These are phyloP conservation scores for Pteria penguin DNA, from an alignment of 2,888 invertebrate genomes.

Conservation along the genomic window DNA sequence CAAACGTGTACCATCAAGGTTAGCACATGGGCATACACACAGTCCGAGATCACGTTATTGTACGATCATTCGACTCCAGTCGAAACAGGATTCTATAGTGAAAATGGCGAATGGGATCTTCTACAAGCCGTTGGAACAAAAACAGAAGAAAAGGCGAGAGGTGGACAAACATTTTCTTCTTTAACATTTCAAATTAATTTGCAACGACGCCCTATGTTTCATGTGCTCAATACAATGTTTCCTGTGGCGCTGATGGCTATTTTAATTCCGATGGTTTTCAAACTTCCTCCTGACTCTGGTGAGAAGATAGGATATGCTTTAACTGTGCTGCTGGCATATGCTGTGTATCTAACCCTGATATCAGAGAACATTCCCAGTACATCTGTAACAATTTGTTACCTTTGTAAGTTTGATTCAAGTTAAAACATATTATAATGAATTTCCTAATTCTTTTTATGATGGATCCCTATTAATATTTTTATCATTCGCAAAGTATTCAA, in stretches of 20 bases:
- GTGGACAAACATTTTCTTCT: slow-evolving; percentile 24
- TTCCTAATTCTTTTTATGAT: too few species aligned
- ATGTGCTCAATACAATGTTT: slow-evolving; percentile 34
- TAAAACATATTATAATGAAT: too few species aligned
- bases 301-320: slow-evolving; percentile 43
- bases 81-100: slow-evolving; percentile 24
- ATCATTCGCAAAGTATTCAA: too few species aligned
- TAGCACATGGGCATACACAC: slow-evolving; percentile 52
- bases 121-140: slow-evolving; percentile 23
- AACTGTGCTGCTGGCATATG: slow-evolving; percentile 41
- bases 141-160: slow-evolving; percentile 13
- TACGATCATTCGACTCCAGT: not conserved
- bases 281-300: slow-evolving; percentile 34
- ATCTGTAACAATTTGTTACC: slow-evolving; percentile 34
- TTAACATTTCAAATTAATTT: slow-evolving; percentile 22
- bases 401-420: slow-evolving; percentile 45
- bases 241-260: slow-evolving; percentile 40
- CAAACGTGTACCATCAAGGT: slow-evolving; percentile 48
- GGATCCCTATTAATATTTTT: too few species aligned
- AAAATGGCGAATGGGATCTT: slow-evolving; percentile 58
- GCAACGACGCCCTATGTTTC: slow-evolving; percentile 31
- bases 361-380: slow-evolving; percentile 42
- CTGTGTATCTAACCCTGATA: slow-evolving; percentile 40
- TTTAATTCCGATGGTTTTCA: slow-evolving; percentile 37
- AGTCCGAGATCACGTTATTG: slow-evolving; percentile 33